Evolutionary conservation across 1,140 invertebrate species (phyloP).

Genomic region (Spodoptera litura): DNA sequence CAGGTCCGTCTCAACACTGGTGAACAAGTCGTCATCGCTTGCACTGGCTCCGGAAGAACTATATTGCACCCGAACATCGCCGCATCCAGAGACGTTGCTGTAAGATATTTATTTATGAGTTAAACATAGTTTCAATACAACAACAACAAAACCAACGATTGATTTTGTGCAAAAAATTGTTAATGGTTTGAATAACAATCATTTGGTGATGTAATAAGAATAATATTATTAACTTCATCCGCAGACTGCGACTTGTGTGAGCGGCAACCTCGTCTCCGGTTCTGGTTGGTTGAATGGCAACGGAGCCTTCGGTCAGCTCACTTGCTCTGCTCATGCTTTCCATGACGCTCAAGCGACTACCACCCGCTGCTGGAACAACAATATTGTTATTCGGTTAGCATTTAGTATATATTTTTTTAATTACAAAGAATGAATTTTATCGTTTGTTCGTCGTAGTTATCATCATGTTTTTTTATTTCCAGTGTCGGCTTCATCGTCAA

Average conservation of each 20-base stretch:
- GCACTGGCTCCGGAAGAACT: slow-evolving; percentile 64
- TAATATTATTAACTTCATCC: background rate
- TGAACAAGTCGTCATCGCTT: slow-evolving; percentile 68
- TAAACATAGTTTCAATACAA: background rate
- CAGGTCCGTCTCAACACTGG: slow-evolving; percentile 61
- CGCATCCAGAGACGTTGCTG: slow-evolving; percentile 58
- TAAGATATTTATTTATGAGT: slow-evolving; percentile 51
- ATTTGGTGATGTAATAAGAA: too few relatives aligned
- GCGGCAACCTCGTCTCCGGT: slow-evolving; percentile 64
- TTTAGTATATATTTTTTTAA: too few relatives aligned
- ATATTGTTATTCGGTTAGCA: slow-evolving; percentile 72
- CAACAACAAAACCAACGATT: background rate
- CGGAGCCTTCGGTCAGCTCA: slow-evolving; percentile 69
- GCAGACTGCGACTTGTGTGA: slow-evolving; percentile 62
- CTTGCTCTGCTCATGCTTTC: slow-evolving; percentile 65
- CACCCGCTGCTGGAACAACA: slow-evolving; percentile 71
- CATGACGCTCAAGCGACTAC: slow-evolving; percentile 66
- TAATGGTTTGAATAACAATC: too few relatives aligned
- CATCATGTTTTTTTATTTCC: slow-evolving; percentile 41
- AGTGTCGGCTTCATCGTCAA: slow-evolving; percentile 75
- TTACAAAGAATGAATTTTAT: background rate
- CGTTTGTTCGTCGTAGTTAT: background rate
- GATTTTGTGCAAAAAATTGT: background rate
- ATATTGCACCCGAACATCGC: slow-evolving; percentile 68
- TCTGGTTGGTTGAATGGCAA: slow-evolving; percentile 74